These are phyloP conservation scores for Bungarus multicinctus DNA, from an alignment of 2,113 vertebrate species.

Conservation along the genomic window DNA sequence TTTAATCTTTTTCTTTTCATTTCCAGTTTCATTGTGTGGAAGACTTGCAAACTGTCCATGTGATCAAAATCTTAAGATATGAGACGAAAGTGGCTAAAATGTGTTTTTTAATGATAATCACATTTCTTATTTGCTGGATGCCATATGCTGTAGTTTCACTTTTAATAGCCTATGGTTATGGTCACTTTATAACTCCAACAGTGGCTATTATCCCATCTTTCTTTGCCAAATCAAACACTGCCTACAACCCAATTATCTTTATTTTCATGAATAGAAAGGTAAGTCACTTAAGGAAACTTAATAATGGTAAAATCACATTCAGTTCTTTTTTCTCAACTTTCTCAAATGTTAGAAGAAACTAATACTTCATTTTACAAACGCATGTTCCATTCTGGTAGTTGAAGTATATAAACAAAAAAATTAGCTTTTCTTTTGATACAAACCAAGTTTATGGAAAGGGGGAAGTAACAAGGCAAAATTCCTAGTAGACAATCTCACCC, in stretches of 20 bases:
- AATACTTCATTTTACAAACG: neutral
- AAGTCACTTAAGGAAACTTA: constrained; percentile 24
- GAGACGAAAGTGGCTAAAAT: constrained; percentile 90
- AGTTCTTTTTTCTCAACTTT: neutral
- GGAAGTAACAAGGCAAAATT: neutral
- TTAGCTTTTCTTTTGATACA: neutral
- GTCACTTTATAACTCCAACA: constrained; percentile 79
- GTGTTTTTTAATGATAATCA: constrained; percentile 87
- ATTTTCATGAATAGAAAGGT: constrained; percentile 93
- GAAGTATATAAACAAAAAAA: neutral
- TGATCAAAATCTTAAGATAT: constrained; percentile 84
- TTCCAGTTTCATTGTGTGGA: constrained; percentile 82
- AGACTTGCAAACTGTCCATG: constrained; percentile 87
- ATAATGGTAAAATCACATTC: neutral
- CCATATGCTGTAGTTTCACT: constrained; percentile 86
- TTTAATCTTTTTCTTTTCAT: constrained; percentile 6
- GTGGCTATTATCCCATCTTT: constrained; percentile 84
- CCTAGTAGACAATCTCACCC: neutral
- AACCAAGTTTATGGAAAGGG: neutral
- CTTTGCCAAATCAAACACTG: constrained; percentile 87
- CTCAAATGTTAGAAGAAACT: neutral
- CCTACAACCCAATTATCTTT: constrained; percentile 89
- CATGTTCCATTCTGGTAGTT: neutral
- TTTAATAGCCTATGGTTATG: constrained; percentile 81
- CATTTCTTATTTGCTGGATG: constrained; percentile 88